Conservation (phyloP, 2,888 invertebrate species). For the Sympetrum striolatum region DNA sequence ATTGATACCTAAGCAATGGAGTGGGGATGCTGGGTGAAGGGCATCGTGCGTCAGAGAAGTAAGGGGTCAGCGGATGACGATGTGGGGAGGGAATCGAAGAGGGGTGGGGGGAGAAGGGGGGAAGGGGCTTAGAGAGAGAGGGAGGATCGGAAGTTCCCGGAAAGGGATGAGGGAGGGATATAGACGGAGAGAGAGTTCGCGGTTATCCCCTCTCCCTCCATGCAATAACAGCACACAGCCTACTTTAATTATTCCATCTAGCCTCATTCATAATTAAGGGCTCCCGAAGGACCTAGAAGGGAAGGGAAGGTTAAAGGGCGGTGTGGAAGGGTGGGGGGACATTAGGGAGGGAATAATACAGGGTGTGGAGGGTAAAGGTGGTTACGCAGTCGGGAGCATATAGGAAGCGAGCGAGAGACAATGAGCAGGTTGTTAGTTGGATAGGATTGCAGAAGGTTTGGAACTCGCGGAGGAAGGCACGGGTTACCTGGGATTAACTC, state of each 20-base stretch:
- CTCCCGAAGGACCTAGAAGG: slow-evolving; percentile 23
- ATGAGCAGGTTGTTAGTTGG: not conserved
- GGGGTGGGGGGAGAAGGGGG: not conserved
- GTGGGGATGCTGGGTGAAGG: not conserved
- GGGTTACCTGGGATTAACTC: not conserved
- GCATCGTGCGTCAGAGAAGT: not conserved
- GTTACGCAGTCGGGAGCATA: slow-evolving; percentile 21
- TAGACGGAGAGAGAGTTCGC: not conserved
- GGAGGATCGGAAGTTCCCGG: not conserved
- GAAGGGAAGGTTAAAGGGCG: not conserved
- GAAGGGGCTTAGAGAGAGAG: too few species aligned
- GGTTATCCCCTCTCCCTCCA: not conserved
- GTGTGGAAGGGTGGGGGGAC: not conserved
- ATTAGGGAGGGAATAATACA: not conserved
- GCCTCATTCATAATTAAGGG: slow-evolving; percentile 41
- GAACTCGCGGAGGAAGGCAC: not conserved
- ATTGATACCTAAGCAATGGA: not conserved
- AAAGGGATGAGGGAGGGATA: not conserved
- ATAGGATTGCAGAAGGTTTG: not conserved
- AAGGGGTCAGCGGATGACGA: not conserved
- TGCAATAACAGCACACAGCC: slow-evolving; percentile 37
- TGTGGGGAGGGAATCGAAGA: not conserved
- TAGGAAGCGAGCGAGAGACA: not conserved
- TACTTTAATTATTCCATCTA: slow-evolving; percentile 44
- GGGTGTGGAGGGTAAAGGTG: not conserved